Evolutionary conservation across 2,797 vertebrate species (phyloP).

Genomic region (Amblyraja radiata): DNA sequence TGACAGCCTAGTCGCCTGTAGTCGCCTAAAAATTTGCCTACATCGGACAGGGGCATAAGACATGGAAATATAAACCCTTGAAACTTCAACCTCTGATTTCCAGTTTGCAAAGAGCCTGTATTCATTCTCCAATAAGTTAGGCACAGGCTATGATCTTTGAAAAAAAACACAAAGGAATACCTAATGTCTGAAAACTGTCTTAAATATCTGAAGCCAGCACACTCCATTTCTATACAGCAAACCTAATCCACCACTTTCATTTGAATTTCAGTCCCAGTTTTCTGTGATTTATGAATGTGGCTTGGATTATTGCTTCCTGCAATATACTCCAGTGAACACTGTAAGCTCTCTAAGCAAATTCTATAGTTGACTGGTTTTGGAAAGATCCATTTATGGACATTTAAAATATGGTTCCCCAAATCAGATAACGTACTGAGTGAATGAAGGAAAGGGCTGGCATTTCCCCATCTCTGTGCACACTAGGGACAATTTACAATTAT

Average conservation of each 20-base stretch:
- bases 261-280: background rate
- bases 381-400: background rate
- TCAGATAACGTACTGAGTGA: background rate
- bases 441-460: background rate
- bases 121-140: background rate
- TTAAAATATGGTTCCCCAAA: background rate
- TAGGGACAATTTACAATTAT: no score
- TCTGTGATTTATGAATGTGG: slow-evolving; percentile 21
- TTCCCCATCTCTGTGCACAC: background rate
- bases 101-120: background rate
- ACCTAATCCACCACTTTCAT: background rate
- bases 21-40: no score
- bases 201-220: background rate
- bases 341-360: background rate
- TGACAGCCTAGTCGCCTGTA: no score
- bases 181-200: background rate
- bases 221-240: background rate
- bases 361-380: background rate
- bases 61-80: background rate
- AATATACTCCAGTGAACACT: background rate
- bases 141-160: background rate
- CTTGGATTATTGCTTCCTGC: background rate
- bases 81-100: background rate
- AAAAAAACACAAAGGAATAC: background rate
- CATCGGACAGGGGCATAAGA: no score